phyloP scores from a whole-genome alignment of 2,888 invertebrate genomes.

The Cenopis cana region DNA sequence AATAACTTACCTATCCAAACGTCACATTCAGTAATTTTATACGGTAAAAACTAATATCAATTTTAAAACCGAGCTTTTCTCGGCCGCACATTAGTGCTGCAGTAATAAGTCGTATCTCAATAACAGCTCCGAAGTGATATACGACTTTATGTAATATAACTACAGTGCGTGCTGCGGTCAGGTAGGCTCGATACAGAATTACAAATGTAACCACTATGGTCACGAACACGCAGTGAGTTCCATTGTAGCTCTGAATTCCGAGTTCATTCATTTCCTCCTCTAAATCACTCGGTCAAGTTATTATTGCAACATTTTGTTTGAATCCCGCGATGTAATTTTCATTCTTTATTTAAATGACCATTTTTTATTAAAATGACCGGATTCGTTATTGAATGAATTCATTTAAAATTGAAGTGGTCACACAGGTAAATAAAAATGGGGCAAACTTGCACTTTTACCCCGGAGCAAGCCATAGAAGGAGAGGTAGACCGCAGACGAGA shows the following conservation, averaged over 20 bases:
- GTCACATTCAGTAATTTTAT: not conserved
- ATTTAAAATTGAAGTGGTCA: too few relatives aligned
- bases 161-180: slow-evolving; percentile 19
- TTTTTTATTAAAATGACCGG: not conserved
- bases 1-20: not conserved
- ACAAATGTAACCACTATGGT: slow-evolving; percentile 23
- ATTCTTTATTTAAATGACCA: too few relatives aligned
- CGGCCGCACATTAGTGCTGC: too few relatives aligned
- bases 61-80: not conserved
- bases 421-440: too few relatives aligned
- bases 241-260: slow-evolving; percentile 12
- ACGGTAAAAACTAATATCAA: too few relatives aligned
- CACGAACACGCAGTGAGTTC: slow-evolving; percentile 17
- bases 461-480: too few relatives aligned
- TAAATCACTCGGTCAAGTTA: not conserved
- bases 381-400: too few relatives aligned
- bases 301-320: not conserved
- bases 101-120: not conserved
- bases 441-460: too few relatives aligned
- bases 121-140: not conserved
- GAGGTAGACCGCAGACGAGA: too few relatives aligned
- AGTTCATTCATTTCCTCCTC: slow-evolving; percentile 15
- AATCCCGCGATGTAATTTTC: not conserved
- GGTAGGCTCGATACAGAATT: slow-evolving; percentile 20
- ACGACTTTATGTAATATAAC: not conserved